Evolutionary conservation across 1,140 invertebrate species (phyloP), one percentile per base, ranked within the genome.

Genomic region (Amyelois transitella): DNA sequence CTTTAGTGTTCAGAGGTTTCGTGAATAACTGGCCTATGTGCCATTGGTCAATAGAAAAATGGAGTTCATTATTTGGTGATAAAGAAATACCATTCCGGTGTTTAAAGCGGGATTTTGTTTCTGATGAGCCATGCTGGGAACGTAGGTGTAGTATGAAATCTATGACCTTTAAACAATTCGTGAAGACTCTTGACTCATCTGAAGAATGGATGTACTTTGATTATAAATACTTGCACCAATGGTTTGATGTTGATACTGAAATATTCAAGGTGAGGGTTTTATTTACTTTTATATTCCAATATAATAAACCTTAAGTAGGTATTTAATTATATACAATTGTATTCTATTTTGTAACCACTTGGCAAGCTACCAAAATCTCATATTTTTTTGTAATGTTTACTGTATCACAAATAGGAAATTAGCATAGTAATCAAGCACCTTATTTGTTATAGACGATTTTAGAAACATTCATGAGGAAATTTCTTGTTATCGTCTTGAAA

Each of bases 221-320:
- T 84, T 97, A 97, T 76, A 96, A 96, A 86, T 92, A 96, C 82
- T 90, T 96, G 81, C 88, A 91, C 52, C 89, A 94, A 57, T 92
- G 93, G 90, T 92, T 94, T 70, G 64, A 88, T 65, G 81, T 90
- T 55, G 86, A 92, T 51, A 70, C 89, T 71, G 89, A 93, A 71
- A 74, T 95, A 67, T 72, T 90, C 54, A 82, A 91, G 75, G 92
- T 93, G 76, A 64, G 32, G 4, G 1, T 19, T 52, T 14, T 14
- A 19, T 24, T n/a, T n/a, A n/a, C n/a, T n/a, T n/a, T n/a, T n/a
- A n/a, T n/a, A n/a, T n/a, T n/a, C n/a, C n/a, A n/a, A n/a, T n/a
- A n/a, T n/a, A n/a, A n/a, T n/a, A n/a, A n/a, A n/a, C n/a, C n/a
- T n/a, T n/a, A n/a, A n/a, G n/a, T n/a, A n/a, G n/a, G n/a, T 57